Evolutionary conservation across 2,888 invertebrate species (phyloP).

Genomic region (Ophion ventricosus): DNA sequence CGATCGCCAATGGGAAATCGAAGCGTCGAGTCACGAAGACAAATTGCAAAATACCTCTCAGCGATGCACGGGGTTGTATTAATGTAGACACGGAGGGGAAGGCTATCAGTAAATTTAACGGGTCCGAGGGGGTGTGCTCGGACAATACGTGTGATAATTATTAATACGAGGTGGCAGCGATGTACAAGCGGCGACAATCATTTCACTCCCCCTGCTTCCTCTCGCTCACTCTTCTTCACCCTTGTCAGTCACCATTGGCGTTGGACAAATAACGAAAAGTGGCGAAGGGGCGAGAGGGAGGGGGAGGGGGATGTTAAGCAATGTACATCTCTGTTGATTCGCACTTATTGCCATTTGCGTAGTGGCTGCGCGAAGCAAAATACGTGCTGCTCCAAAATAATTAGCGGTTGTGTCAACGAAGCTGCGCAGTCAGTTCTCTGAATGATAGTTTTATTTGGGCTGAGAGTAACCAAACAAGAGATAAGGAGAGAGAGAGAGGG

Average conservation of each 20-base stretch:
- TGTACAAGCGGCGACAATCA: slow-evolving; percentile 51
- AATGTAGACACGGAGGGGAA: slow-evolving; percentile 10
- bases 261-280: not conserved
- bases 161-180: slow-evolving; percentile 70
- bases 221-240: slow-evolving; percentile 23
- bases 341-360: slow-evolving; percentile 63
- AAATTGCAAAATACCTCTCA: slow-evolving; percentile 73
- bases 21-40: slow-evolving; percentile 77
- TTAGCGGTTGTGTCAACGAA: slow-evolving; percentile 73
- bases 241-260: slow-evolving; percentile 63
- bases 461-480: not conserved
- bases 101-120: slow-evolving; percentile 55
- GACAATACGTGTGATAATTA: slow-evolving; percentile 69
- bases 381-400: slow-evolving; percentile 63
- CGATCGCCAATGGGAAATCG: slow-evolving; percentile 49
- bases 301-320: slow-evolving; percentile 5
- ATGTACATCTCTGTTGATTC: slow-evolving; percentile 26
- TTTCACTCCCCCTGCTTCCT: slow-evolving; percentile 40
- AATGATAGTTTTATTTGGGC: slow-evolving; percentile 68
- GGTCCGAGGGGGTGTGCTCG: slow-evolving; percentile 40
- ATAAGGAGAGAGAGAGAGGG: slow-evolving; percentile 2
- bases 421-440: slow-evolving; percentile 60
- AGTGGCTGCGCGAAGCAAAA: slow-evolving; percentile 30
- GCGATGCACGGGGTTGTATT: not conserved
- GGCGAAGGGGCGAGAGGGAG: not conserved